These are phyloP conservation scores for Lucifuga dentata DNA, from an alignment of 2,113 vertebrate genomes.

Conservation along the genomic window DNA sequence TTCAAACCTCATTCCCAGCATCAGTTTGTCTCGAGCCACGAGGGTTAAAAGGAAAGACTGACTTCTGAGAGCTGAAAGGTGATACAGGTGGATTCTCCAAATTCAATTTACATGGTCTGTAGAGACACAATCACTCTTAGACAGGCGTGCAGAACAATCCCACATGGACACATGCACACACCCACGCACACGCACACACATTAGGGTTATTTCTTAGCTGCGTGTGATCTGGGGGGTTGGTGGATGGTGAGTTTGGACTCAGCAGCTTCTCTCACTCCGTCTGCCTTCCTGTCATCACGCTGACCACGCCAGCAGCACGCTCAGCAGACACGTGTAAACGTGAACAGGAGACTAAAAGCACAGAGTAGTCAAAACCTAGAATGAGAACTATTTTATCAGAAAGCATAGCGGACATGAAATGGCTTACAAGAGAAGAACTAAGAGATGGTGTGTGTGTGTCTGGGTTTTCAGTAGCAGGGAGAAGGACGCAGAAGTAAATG, in stretches of 20 bases:
- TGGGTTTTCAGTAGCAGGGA: constrained; percentile 16
- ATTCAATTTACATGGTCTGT: constrained; percentile 69
- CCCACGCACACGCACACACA: constrained; percentile 6
- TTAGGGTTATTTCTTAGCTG: constrained; percentile 41
- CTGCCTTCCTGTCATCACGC: constrained; percentile 34
- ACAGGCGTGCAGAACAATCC: constrained; percentile 59
- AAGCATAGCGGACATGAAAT: too few relatives aligned
- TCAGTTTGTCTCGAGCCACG: constrained; percentile 33
- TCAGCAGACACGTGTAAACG: constrained; percentile 28
- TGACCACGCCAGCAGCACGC: constrained; percentile 22
- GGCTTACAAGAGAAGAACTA: not conserved
- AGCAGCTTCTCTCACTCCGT: too few relatives aligned
- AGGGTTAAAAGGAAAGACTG: constrained; percentile 57
- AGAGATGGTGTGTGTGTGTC: constrained; percentile 10
- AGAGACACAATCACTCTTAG: constrained; percentile 49
- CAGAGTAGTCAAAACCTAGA: not conserved
- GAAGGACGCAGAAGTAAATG: constrained; percentile 57
- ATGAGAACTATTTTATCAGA: constrained; percentile 11
- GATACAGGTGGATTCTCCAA: constrained; percentile 65
- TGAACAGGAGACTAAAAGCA: constrained; percentile 28
- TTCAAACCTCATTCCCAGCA: constrained; percentile 19
- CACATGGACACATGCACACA: constrained; percentile 33
- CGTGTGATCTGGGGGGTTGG: constrained; percentile 32
- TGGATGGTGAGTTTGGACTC: constrained; percentile 37
- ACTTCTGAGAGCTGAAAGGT: constrained; percentile 73